Conservation (phyloP, 2,888 invertebrate genomes). For the Spialia ferax region DNA sequence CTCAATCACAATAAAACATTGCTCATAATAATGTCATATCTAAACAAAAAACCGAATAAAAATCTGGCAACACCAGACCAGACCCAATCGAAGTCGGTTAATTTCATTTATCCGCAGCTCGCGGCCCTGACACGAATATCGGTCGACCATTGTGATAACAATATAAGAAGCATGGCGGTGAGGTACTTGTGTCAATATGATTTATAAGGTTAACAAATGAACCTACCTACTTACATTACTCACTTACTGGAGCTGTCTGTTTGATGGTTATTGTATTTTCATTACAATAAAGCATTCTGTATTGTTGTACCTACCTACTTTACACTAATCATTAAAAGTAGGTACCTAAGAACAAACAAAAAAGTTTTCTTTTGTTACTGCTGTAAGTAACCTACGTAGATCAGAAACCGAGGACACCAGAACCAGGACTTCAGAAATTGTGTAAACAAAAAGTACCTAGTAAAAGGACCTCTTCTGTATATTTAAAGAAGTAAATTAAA, state of each 20-base stretch:
- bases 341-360: too few relatives aligned
- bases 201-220: constrained; percentile 35
- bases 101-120: constrained; percentile 23
- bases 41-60: constrained; percentile 1
- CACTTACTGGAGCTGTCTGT: not conserved
- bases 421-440: too few relatives aligned
- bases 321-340: not conserved
- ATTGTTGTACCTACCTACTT: too few relatives aligned
- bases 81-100: constrained; percentile 12
- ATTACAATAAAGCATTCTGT: not conserved
- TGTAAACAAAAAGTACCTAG: too few relatives aligned
- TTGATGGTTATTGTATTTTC: not conserved
- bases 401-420: too few relatives aligned
- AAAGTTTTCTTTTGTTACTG: too few relatives aligned
- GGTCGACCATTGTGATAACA: constrained; percentile 17
- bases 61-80: constrained; percentile 21
- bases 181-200: constrained; percentile 21
- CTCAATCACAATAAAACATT: not conserved
- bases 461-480: too few relatives aligned
- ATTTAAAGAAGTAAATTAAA: too few relatives aligned
- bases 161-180: constrained; percentile 12
- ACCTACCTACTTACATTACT: not conserved
- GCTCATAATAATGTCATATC: not conserved
- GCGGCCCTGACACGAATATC: constrained; percentile 35
- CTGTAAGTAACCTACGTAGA: too few relatives aligned